Evolutionary conservation across 2,797 vertebrate genomes (phyloP).

Genomic region (Lithobates sylvaticus): DNA sequence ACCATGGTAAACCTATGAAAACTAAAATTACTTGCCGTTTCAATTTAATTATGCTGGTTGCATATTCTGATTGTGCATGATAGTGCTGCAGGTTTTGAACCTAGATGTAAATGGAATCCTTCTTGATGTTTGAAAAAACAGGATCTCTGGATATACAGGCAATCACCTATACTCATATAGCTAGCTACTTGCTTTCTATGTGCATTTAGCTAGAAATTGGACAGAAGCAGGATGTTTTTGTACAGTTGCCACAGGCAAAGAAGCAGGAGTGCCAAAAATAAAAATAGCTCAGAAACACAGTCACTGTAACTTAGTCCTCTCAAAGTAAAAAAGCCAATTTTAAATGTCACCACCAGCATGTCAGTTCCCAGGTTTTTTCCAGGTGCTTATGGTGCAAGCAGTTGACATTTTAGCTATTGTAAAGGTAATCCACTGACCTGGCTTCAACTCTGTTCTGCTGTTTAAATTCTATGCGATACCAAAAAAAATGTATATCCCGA

Average conservation of each 20-base stretch:
- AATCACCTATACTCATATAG: slow-evolving; percentile 19
- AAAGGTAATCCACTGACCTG: background rate
- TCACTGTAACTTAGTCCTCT: slow-evolving; percentile 39
- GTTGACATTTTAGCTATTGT: slow-evolving; percentile 15
- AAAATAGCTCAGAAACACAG: slow-evolving; percentile 26
- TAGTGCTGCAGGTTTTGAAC: too few relatives aligned
- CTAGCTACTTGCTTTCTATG: slow-evolving; percentile 28
- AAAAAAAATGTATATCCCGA: background rate
- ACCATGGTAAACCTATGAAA: too few relatives aligned
- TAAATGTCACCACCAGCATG: slow-evolving; percentile 30
- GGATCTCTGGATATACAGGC: background rate
- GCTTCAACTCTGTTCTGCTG: background rate
- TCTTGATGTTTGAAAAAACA: background rate
- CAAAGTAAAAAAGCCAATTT: slow-evolving; percentile 15
- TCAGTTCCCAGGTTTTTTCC: slow-evolving; percentile 28
- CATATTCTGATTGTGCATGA: background rate
- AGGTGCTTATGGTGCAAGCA: slow-evolving; percentile 22
- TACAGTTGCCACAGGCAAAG: slow-evolving; percentile 40
- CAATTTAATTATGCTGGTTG: too few relatives aligned
- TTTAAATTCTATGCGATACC: background rate
- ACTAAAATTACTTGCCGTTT: too few relatives aligned
- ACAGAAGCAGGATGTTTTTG: slow-evolving; percentile 52
- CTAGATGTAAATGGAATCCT: too few relatives aligned
- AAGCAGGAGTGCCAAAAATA: slow-evolving; percentile 29
- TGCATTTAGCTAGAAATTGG: slow-evolving; percentile 2